Evolutionary conservation across 2,888 invertebrate genomes (phyloP), one percentile per base, ranked within the genome.

Genomic region (Vannuccia rotundouncinata): DNA sequence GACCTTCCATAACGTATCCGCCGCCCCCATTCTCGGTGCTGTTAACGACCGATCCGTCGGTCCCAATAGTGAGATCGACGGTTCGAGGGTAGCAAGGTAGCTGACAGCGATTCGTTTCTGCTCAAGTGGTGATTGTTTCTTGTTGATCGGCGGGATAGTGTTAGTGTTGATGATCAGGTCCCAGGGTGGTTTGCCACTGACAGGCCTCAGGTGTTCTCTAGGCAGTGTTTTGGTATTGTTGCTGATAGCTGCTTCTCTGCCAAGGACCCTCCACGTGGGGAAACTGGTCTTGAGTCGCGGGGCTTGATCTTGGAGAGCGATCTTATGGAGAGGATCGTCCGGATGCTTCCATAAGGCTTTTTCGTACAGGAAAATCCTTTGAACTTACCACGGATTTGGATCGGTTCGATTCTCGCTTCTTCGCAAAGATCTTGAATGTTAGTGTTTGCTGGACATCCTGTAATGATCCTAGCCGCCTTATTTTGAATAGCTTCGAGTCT

Each of bases 381-480:
- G 66, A 66, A 2, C 25, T 66, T 5, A 2, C 66, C 66, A n/a
- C 66, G 10, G 25, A 66, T 22, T 13, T 5, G 17, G 66, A 66
- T 66, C 17, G 66, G 66, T 22, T 66, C 66, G 10, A 66, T n/a
- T n/a, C 66, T 5, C 25, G 66, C 66, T 66, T 66, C 66, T 5
- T 66, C 66, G 66, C 10, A n/a, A 22, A 66, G 66, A 22, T 66
- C 66, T 5, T 66, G 22, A 66, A 66, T 22, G 25, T 66, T 66
- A 22, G 66, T 66, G 13, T 66, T 66, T 2, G 25, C 25, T 5
- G 66, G 66, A 66, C 22, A 66, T 22, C 66, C 66, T n/a, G 66
- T 66, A 2, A 66, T 66, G 66, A 66, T 66, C 66, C 10, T 66
- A 66, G 66, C 66, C 17, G 66, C 66, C 25, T 66, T 66, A 27